These are phyloP conservation scores for Chymomyza amoena DNA, from an alignment of 2,888 invertebrate genomes.

Conservation along the genomic window DNA sequence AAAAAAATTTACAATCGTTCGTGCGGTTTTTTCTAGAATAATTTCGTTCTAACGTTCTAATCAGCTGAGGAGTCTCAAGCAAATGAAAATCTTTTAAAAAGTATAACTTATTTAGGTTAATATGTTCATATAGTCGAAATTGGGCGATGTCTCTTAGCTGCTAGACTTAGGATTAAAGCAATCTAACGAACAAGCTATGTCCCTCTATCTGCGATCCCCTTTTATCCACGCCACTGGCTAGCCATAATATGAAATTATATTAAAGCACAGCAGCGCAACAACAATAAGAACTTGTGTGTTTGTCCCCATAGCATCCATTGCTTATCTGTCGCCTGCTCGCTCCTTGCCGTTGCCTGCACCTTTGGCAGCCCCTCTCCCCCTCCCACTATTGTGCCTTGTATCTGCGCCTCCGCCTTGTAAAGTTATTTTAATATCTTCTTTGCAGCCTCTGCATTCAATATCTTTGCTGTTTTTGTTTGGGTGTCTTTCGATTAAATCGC, in stretches of 20 bases:
- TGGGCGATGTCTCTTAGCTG: no score
- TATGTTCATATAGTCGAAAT: no score
- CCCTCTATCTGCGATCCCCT: no score
- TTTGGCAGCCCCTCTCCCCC: background rate
- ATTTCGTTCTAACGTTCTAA: no score
- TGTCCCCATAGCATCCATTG: background rate
- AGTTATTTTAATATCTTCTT: constrained; percentile 62
- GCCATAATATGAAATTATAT: constrained; percentile 65
- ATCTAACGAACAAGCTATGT: no score
- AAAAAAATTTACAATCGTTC: no score
- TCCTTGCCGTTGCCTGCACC: background rate
- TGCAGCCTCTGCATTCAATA: constrained; percentile 1
- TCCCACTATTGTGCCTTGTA: background rate
- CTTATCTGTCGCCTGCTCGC: background rate
- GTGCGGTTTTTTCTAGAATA: no score
- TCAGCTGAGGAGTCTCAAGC: no score
- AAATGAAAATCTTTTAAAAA: no score
- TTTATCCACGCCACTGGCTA: background rate
- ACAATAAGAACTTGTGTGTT: constrained; percentile 3
- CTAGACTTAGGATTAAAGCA: no score
- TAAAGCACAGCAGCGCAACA: constrained; percentile 42
- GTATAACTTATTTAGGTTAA: no score
- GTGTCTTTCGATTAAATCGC: constrained; percentile 21
- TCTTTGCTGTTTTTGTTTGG: constrained; percentile 17
- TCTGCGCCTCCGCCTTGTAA: constrained; percentile 33